These are phyloP conservation scores for Troides helena DNA, from an alignment of 2,888 invertebrate genomes.

Conservation along the genomic window DNA sequence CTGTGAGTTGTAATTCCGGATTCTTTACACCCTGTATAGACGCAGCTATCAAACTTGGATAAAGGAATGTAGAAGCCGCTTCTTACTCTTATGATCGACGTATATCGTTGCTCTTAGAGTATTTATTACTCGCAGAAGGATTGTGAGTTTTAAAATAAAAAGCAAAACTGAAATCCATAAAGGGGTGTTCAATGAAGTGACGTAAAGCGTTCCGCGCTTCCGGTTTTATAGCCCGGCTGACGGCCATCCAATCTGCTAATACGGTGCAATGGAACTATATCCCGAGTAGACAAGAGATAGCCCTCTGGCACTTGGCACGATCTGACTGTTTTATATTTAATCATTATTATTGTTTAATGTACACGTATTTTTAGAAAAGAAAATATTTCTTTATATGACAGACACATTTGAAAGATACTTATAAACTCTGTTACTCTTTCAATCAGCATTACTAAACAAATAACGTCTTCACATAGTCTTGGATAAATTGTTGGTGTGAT, in stretches of 20 bases:
- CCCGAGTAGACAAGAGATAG: constrained; percentile 41
- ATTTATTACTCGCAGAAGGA: neutral
- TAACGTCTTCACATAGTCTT: no score
- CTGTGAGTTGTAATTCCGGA: neutral
- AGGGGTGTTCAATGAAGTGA: constrained; percentile 40
- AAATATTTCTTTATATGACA: neutral
- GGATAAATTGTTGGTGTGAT: no score
- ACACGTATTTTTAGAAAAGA: neutral
- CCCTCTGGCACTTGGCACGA: constrained; percentile 20
- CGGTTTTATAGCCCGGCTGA: constrained; percentile 39
- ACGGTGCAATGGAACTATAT: constrained; percentile 40
- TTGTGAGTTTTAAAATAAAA: constrained; percentile 23
- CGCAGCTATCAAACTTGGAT: neutral
- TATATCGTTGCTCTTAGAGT: neutral
- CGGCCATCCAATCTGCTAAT: constrained; percentile 54
- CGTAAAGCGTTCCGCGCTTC: constrained; percentile 37
- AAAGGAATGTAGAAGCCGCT: neutral
- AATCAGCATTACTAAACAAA: no score
- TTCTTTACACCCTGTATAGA: no score
- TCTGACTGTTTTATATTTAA: neutral
- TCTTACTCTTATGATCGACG: neutral
- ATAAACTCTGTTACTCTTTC: no score
- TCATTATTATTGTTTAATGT: neutral
- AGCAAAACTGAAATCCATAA: constrained; percentile 32
- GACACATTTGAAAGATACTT: no score